Conservation (phyloP, 2,113 vertebrate genomes). For the Alexandromys fortis region DNA sequence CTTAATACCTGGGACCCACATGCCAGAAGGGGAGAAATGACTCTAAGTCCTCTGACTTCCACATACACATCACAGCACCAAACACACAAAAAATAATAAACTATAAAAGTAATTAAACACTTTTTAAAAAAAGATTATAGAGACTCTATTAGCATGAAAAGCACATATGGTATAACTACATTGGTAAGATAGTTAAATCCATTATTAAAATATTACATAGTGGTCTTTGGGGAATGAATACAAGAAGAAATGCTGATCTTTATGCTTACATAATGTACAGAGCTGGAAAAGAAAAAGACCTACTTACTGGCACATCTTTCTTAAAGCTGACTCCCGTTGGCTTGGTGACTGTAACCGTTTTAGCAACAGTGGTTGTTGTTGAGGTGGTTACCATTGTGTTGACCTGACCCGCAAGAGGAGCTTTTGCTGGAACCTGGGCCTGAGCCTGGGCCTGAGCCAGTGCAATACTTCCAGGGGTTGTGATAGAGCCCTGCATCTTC, state of each 20-base stretch:
- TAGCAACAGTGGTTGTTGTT: conserved; percentile 94
- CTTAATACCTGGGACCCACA: background rate
- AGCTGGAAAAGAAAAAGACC: background rate
- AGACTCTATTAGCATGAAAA: conserved; percentile 7
- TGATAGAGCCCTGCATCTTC: conserved; percentile 99
- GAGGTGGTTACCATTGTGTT: conserved; percentile 97
- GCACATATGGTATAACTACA: background rate
- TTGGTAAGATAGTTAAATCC: background rate
- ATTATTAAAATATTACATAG: background rate
- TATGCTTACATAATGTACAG: background rate
- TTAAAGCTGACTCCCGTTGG: conserved; percentile 97
- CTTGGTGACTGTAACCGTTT: conserved; percentile 97
- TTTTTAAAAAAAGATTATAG: background rate
- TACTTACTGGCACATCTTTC: conserved; percentile 98
- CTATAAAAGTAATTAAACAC: background rate
- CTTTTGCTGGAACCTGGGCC: conserved; percentile 93
- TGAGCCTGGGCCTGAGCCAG: conserved; percentile 94
- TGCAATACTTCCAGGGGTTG: conserved; percentile 95
- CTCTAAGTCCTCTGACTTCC: background rate
- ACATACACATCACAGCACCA: background rate
- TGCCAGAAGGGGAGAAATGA: no score
- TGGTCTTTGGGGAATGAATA: conserved; percentile 43
- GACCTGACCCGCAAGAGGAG: conserved; percentile 93
- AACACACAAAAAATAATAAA: background rate
- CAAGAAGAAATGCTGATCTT: background rate